A percentile compares a stretch with the other conserved stretches of the same genome.
These are phyloP conservation scores for Nesogale talazaci DNA, from an alignment of 2,113 vertebrate genomes.

Conservation along the genomic window DNA sequence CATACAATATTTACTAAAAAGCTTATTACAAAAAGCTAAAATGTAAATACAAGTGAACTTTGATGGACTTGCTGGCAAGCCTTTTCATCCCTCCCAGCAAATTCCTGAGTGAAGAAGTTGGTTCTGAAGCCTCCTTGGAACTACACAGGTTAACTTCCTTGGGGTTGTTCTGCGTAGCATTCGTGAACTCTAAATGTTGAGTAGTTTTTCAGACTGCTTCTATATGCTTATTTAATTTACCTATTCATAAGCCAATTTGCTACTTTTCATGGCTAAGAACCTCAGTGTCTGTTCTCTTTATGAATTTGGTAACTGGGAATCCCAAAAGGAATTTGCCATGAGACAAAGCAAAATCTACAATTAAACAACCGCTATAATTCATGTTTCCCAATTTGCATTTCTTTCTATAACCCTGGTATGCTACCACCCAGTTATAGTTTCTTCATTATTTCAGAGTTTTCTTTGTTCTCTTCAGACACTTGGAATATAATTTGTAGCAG, in stretches of 20 bases:
- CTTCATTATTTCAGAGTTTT: background rate
- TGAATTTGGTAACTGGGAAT: background rate
- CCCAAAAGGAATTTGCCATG: background rate
- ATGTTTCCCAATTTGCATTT: slow-evolving; percentile 23
- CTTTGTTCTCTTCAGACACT: background rate
- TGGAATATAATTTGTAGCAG: background rate
- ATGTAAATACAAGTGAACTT: slow-evolving; percentile 58
- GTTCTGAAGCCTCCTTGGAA: slow-evolving; percentile 41
- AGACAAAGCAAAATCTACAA: background rate
- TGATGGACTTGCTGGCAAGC: slow-evolving; percentile 54
- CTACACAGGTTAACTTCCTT: background rate
- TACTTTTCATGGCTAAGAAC: background rate
- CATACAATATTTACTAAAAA: slow-evolving; percentile 61
- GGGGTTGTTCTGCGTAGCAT: background rate
- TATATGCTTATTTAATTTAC: background rate
- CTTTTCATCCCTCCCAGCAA: slow-evolving; percentile 58
- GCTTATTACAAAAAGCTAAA: slow-evolving; percentile 45
- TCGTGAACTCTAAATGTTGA: slow-evolving; percentile 9
- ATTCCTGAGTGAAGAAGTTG: slow-evolving; percentile 41
- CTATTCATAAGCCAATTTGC: background rate
- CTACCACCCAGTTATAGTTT: slow-evolving; percentile 15
- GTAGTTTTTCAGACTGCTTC: slow-evolving; percentile 4
- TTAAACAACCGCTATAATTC: background rate
- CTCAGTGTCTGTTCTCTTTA: background rate
- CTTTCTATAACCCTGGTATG: slow-evolving; percentile 57